phyloP scores from a whole-genome alignment of 2,888 invertebrate genomes.

The Crossocerus cetratus region DNA sequence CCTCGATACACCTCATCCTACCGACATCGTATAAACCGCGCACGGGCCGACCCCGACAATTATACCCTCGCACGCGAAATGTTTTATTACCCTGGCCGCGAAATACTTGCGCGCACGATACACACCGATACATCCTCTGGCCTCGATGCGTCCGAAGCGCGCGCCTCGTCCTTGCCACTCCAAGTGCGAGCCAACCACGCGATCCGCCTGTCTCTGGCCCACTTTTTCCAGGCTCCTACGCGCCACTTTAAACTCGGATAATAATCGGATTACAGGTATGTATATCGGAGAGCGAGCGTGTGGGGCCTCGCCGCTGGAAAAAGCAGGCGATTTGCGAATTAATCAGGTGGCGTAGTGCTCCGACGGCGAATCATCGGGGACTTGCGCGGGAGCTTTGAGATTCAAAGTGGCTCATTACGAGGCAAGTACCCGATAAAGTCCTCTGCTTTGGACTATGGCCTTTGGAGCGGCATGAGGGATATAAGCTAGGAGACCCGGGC shows the following conservation, averaged over 20 bases:
- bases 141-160: no score
- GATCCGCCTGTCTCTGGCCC: no score
- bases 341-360: slow-evolving; percentile 21
- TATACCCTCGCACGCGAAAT: slow-evolving; percentile 75
- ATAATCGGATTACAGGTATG: background rate
- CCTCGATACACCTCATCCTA: slow-evolving; percentile 48
- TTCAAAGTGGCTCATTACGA: slow-evolving; percentile 64
- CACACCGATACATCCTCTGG: slow-evolving; percentile 31
- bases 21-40: slow-evolving; percentile 61
- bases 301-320: background rate
- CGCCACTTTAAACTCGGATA: background rate
- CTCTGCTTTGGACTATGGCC: slow-evolving; percentile 60
- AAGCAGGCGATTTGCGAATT: slow-evolving; percentile 16
- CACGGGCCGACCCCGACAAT: slow-evolving; percentile 73
- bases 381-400: slow-evolving; percentile 51
- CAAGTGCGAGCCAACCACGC: no score
- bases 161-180: no score
- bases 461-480: slow-evolving; percentile 52
- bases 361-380: slow-evolving; percentile 41
- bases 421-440: slow-evolving; percentile 68
- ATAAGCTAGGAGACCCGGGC: slow-evolving; percentile 52
- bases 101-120: slow-evolving; percentile 50
- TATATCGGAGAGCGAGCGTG: background rate
- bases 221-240: no score
- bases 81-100: slow-evolving; percentile 72